Conservation (phyloP, 2,888 invertebrate genomes). For the Sinentomon sp. region DNA sequence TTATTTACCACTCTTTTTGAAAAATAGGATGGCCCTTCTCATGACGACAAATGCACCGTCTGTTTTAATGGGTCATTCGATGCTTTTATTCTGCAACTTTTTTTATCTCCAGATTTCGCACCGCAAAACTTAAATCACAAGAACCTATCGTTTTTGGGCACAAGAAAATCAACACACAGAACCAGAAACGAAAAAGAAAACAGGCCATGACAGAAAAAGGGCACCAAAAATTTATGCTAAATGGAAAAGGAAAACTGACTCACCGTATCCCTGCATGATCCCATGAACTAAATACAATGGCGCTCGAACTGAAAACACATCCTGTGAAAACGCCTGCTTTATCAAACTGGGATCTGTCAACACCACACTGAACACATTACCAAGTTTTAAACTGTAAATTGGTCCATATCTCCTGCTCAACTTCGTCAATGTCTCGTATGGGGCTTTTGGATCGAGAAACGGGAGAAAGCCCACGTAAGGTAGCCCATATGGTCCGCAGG, state of each 20-base stretch:
- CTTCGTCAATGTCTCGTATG: constrained; percentile 37
- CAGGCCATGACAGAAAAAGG: neutral
- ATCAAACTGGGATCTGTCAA: constrained; percentile 43
- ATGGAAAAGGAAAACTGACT: constrained; percentile 22
- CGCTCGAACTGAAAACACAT: constrained; percentile 42
- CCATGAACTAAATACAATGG: constrained; percentile 49
- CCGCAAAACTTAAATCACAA: neutral
- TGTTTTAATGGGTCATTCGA: no score
- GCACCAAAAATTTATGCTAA: neutral
- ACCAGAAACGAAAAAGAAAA: neutral
- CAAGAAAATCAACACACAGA: no score
- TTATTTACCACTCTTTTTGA: no score
- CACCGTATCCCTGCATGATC: constrained; percentile 63
- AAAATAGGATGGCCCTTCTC: no score
- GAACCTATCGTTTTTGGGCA: neutral
- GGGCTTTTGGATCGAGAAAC: constrained; percentile 35
- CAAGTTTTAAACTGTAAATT: constrained; percentile 43
- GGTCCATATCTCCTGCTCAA: constrained; percentile 37
- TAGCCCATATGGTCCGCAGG: constrained; percentile 50
- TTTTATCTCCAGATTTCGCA: neutral
- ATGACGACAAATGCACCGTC: no score
- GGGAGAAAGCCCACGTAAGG: constrained; percentile 54
- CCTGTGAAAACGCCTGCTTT: constrained; percentile 39
- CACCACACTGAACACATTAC: constrained; percentile 44
- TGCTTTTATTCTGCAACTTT: no score